Base-by-base conservation (phyloP, 2,113 vertebrate genomes). In the Oreochromis spilurus region DNA sequence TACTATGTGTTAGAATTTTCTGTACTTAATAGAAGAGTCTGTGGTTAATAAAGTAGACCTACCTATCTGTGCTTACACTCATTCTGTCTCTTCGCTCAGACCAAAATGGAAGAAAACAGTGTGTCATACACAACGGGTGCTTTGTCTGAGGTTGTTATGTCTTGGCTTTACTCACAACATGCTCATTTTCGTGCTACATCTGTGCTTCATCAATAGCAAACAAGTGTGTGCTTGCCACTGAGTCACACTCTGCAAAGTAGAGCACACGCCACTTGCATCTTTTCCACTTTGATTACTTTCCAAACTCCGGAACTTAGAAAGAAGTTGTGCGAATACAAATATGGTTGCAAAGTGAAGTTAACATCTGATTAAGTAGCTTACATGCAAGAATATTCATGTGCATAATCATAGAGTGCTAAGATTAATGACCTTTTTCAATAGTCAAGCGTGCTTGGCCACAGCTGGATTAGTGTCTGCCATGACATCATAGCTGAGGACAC, bases 381-480 rank as follows among this genome's bases (percentile, higher is more conserved):
- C 45, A 40, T 81, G 62, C 10, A 24, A 43, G 45, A 36, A 67
- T 24, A 54, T 62, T 62, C n/a, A 60, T 53, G 26, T 48, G 43
- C 38, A 85, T 14, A 50, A 67, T 72, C 52, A n/a, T 40, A 62
- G 6, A 57, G 26, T 3, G 19, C 14, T 21, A 26, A 67, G 19
- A 81, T 78, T 79, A 79, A 89, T 40, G 5, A 36, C 7, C 38
- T 82, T 87, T 83, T 85, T 79, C 34, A 83, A 38, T 58, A 80
- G 79, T 82, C 36, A 21, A 48, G 80, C 52, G 3, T 85, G 84
- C 85, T 86, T 82, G 60, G 84, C 75, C 91, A 89, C 93, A 96
- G 94, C 94, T 96, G 94, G 94, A 94, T 53, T 9, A 3, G 45
- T 82, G 50, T 84, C 82, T 86, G 81, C 83, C 53, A 81, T 94